Base-by-base conservation (phyloP, 2,888 invertebrate genomes). In the Timandra comae region DNA sequence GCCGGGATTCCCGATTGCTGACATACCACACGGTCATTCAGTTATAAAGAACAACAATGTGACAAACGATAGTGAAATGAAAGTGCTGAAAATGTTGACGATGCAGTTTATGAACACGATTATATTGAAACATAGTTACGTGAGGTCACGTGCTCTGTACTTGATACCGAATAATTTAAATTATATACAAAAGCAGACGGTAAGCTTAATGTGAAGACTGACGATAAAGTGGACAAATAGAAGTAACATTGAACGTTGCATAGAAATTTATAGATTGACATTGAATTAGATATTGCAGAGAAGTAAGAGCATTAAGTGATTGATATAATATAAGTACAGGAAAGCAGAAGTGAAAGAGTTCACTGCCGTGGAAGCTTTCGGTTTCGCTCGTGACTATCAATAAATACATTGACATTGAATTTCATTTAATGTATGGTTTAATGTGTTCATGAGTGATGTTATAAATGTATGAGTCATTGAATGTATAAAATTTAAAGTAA, bases 1-100 rank as follows among this genome's bases (percentile, higher is more conserved):
- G 87, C 86, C 64, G 87, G 87, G 78, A 87, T 86, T 76, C 87
- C 86, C 69, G 86, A 85, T 79, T 85, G 84, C 85, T 85, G 67
- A 79, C n/a, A n/a, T 70, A 80, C 81, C 80, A 81, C 70, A 82
- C 56, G 71, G 68, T 81, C 70, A 80, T 80, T 80, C 71, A 79
- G 70, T 64, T 72, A 71, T 70, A 71, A 61, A 73, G 53, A 60
- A 61, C 55, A 60, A 56, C 52, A 64, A 63, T 65, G 51, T 53
- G 56, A 71, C 54, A 65, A 68, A 66, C 64, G 56, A 67, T 62
- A 60, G 52, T 59, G 52, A 58, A 43, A 53, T 71, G 67, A 56
- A 55, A 43, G 69, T 77, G 74, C 68, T 63, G 62, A 56, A 55
- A 43, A 68, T 77, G 73, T 68, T 63, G 61, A 59, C 61, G 52